Evolutionary conservation across 2,888 invertebrate genomes (phyloP), one percentile per base, ranked within the genome.

Genomic region (Eupithecia vulgata): DNA sequence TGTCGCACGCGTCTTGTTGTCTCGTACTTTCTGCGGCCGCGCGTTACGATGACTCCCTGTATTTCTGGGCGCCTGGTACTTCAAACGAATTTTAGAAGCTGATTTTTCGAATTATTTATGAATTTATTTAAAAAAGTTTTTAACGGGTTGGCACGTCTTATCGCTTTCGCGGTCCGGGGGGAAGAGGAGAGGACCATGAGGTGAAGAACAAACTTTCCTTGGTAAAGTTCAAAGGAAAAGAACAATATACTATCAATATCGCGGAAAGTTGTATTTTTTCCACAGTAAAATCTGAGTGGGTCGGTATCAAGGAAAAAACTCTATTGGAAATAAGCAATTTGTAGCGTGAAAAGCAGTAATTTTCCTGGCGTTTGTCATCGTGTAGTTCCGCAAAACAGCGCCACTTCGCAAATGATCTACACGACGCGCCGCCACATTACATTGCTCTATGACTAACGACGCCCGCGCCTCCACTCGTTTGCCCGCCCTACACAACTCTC

Each of bases 381-480:
- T 64, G 68, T 35, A 57, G 67, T 70, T 72, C 72, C 74, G 74
- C 48, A 61, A 78, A 70, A 67, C 68, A 71, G 74, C 80, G 79
- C 79, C 80, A 81, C 82, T 82, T 76, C 81, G 80, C 82, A 82
- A 85, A 83, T 84, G 84, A 83, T 83, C 79, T 82, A 84, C 84
- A 84, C 79, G 84, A 84, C 84, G 78, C 80, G 84, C 83, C 83
- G 79, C 81, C 82, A 82, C 82, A 79, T 80, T 73, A 81, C 82
- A 80, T 81, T 80, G 78, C 76, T 74, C 75, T 68, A 79, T 85
- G 88, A 86, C 83, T 84, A 85, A 85, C 80, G 83, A 82, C 67
- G 57, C 25, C 57, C 57, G 21, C 57, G 48, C 21, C 25, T 21
- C 52, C 52, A 12, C 52, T 21, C 52, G 52, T 15, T 42, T 15